Base-by-base conservation (phyloP, 2,888 invertebrate genomes). In the Dugesia japonica region DNA sequence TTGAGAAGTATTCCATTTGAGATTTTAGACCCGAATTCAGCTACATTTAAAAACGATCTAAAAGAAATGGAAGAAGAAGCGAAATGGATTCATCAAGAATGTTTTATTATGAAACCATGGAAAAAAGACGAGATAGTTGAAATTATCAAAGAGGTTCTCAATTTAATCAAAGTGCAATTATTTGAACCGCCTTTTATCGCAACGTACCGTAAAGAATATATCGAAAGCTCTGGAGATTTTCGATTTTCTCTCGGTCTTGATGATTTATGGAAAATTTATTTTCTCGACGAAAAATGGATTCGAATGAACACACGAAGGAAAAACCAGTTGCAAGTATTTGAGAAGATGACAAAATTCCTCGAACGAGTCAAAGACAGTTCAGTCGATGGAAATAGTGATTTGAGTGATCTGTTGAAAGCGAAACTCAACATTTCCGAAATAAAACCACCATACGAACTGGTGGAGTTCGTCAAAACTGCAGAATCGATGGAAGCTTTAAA, bases 251-350 rank as follows among this genome's bases (percentile, higher is more conserved):
- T 98, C 26, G 91, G 89, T 80, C 92, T 94, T 75, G 92, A 92
- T 81, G 97, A 98, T 83, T 86, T 98, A 31, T 99, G 98, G 98
- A 92, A 91, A 83, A 91, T 98, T n/a, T 97, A 93, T 86, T 90
- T 91, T 82, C 92, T 88, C 84, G 95, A 97, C 84, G 92, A 92
- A 75, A 92, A 92, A 87, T 73, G 76, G 28, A 42, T 71, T 28
- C 28, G 31, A 83, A 86, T 97, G 78, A 89, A 90, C 79, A 89
- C 88, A 17, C 88, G 94, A 0, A 94, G 94, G 82, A 89, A 89
- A 80, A 92, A 91, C 81, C 86, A 97, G 0, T 84, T 90, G 4
- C 9, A 4, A 20, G n/a, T 56, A 20, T 56, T 56, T n/a, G 56
- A 56, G 56, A 56, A 56, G n/a, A 4, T 56, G 56, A 56, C 56